phyloP scores from a whole-genome alignment of 30 jellyfish, hydroid and myxozoan species.

The Aurelia sp. region DNA sequence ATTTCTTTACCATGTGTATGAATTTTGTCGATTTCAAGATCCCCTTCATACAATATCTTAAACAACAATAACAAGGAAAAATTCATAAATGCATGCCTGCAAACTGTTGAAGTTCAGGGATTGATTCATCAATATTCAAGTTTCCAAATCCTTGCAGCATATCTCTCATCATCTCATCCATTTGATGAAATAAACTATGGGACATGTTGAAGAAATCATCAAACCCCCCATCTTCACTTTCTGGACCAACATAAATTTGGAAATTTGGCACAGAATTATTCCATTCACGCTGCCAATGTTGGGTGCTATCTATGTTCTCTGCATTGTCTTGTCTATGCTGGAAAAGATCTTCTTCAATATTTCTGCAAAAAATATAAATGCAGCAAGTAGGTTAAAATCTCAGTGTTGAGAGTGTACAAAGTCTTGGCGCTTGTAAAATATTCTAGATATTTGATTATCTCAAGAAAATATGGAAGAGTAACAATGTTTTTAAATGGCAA shows the following conservation, averaged over 20 bases:
- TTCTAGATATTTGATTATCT: too few relatives aligned
- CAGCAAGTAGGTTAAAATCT: too few relatives aligned
- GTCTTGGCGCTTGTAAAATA: too few relatives aligned
- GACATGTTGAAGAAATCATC: slow-evolving; percentile 11
- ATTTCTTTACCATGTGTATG: too few relatives aligned
- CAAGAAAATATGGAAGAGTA: too few relatives aligned
- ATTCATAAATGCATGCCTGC: not conserved
- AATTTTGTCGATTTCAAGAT: too few relatives aligned
- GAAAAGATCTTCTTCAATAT: slow-evolving; percentile 42
- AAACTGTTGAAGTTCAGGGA: not conserved
- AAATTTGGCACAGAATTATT: slow-evolving; percentile 1
- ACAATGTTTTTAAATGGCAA: too few relatives aligned
- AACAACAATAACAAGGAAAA: too few relatives aligned
- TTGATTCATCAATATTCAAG: not conserved
- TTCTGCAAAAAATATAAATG: not conserved
- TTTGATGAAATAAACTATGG: slow-evolving; percentile 22
- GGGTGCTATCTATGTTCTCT: not conserved
- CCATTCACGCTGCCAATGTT: slow-evolving; percentile 11
- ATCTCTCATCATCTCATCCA: slow-evolving; percentile 44
- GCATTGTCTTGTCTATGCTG: not conserved
- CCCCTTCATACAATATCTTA: too few relatives aligned
- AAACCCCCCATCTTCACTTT: not conserved
- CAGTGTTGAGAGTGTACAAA: too few relatives aligned
- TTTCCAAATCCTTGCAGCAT: slow-evolving; percentile 39
- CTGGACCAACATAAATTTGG: slow-evolving; percentile 18